These are phyloP conservation scores for Brachyptera risi DNA, from an alignment of 2,888 invertebrate species.

Conservation along the genomic window DNA sequence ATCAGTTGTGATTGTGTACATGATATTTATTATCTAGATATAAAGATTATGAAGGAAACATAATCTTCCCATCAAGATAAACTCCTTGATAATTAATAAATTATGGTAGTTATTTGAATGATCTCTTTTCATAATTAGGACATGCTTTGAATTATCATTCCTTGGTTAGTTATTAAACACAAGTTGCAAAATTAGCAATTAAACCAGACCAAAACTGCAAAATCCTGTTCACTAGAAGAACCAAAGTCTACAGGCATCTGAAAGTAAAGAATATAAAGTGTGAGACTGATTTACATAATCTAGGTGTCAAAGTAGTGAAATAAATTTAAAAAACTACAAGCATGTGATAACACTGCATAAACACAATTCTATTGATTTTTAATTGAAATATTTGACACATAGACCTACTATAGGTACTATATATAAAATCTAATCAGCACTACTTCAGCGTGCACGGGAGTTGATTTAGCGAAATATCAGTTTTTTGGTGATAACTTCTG, in stretches of 20 bases:
- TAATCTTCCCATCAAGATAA: neutral
- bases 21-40: no score
- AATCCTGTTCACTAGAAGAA: constrained; percentile 36
- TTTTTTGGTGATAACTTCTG: no score
- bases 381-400: no score
- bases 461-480: no score
- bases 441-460: no score
- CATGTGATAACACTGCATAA: no score
- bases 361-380: neutral
- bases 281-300: neutral
- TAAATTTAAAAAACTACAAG: no score
- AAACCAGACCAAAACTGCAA: constrained; percentile 35
- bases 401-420: no score
- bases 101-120: no score
- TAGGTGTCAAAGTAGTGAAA: no score
- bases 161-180: neutral
- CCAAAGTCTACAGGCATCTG: constrained; percentile 37
- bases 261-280: constrained; percentile 29
- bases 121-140: no score
- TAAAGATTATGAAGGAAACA: neutral
- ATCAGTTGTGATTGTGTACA: neutral
- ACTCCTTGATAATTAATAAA: neutral
- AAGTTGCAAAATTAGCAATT: constrained; percentile 23
- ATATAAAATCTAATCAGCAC: no score
- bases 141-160: neutral